Evolutionary conservation across 2,888 invertebrate genomes (phyloP).

Genomic region (Penaeus monodon): DNA sequence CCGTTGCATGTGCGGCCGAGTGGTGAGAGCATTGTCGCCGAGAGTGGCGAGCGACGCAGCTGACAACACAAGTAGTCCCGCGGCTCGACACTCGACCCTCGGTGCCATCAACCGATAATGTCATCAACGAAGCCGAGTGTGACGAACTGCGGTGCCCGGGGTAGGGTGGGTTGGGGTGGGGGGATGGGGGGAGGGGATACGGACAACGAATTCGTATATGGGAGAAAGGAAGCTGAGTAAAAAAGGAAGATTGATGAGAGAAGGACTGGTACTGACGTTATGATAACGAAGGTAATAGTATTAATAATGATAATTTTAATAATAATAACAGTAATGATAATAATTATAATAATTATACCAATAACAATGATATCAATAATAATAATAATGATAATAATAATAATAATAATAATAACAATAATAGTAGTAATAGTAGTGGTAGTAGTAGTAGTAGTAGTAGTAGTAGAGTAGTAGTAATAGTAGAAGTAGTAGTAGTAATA

Average conservation of each 20-base stretch:
- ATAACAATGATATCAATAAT: neutral
- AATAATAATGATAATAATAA: neutral
- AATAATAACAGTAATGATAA: neutral
- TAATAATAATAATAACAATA: neutral
- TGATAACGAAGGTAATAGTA: neutral
- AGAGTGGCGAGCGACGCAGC: too few relatives aligned
- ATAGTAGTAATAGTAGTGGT: neutral
- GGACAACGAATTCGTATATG: too few relatives aligned
- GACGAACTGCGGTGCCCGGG: too few relatives aligned
- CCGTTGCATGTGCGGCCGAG: too few relatives aligned
- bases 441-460: neutral
- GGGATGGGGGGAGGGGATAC: conserved; percentile 3
- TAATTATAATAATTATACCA: neutral
- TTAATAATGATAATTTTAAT: neutral
- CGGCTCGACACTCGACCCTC: too few relatives aligned
- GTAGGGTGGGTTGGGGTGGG: neutral
- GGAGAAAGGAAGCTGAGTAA: neutral
- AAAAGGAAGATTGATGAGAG: conserved; percentile 5
- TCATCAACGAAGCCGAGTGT: too few relatives aligned
- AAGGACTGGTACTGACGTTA: neutral
- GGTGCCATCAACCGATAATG: too few relatives aligned
- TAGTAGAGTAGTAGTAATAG: neutral
- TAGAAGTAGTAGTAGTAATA: too few relatives aligned
- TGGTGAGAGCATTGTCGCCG: too few relatives aligned
- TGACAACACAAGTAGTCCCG: too few relatives aligned